Conservation (phyloP, 2,113 vertebrate species). For the Cinclus mexicanus region DNA sequence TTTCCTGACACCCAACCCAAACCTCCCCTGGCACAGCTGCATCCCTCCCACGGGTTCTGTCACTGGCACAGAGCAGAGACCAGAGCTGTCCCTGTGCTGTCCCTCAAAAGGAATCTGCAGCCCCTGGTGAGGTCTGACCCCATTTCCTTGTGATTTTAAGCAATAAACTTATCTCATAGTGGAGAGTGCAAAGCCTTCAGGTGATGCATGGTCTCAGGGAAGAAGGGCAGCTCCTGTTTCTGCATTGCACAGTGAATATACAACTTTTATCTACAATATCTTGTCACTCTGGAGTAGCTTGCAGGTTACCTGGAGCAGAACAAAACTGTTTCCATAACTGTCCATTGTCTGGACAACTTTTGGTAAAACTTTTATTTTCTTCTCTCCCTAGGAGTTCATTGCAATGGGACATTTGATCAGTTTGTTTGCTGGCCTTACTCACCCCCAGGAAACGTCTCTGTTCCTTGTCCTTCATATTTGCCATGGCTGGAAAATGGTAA, state of each 20-base stretch:
- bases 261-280: background rate
- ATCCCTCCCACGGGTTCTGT: rapidly evolving
- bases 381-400: constrained; percentile 79
- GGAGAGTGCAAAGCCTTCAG: background rate
- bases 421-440: constrained; percentile 94
- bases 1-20: background rate
- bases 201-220: background rate
- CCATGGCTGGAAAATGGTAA: constrained; percentile 86
- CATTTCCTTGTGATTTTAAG: background rate
- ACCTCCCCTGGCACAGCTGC: background rate
- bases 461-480: constrained; percentile 90
- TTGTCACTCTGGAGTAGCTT: background rate
- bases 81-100: background rate
- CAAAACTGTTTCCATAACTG: background rate
- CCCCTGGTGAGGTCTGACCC: background rate
- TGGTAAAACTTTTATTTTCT: background rate
- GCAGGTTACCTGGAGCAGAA: background rate
- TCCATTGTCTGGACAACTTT: background rate
- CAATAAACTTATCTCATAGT: background rate
- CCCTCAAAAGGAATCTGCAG: background rate
- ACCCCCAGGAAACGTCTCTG: constrained; percentile 87
- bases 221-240: background rate
- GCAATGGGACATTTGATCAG: constrained; percentile 87
- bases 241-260: background rate
- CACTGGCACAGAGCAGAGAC: background rate